Base-by-base conservation (phyloP, 2,888 invertebrate species). In the Syritta pipiens region DNA sequence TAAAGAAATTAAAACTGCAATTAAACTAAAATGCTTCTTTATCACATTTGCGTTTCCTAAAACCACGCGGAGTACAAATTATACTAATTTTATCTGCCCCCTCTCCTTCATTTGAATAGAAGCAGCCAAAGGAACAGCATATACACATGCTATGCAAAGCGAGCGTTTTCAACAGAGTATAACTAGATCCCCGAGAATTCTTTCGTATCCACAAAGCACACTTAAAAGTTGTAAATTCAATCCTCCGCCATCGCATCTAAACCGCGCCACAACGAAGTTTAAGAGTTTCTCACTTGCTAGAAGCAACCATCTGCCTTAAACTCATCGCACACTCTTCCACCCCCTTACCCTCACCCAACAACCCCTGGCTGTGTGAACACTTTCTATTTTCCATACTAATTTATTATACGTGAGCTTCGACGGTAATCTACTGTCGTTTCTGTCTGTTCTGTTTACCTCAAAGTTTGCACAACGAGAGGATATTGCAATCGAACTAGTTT, bases 381-480 rank as follows among this genome's bases (percentile, higher is more conserved):
- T 62, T 49, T 49, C 48, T 30, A 68, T 44, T 68, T 76, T 35
- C 42, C 20, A 37, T 62, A 49, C 42, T 69, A 62, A 59, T 63
- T 63, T 71, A 57, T 40, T 37, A 37, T 40, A 57, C 24, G 51
- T 60, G 22, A 9, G 37, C 19, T 7, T 9, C 32, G 14, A 6
- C 37, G 37, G n/a, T 7, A 63, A 30, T 32, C 12, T 65, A 37
- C 24, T 20, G 28, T 35, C 44, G 1, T 22, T n/a, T 6, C 32
- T 46, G 10, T 22, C 7, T 24, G 26, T 24, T 24, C 17, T 20
- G 4, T 10, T n/a, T 44, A 32, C 20, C 32, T 48, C 26, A 4
- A 20, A 57, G 48, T 53, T 60, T 26, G 24, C 35, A 10, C 9
- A 28, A 42, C n/a, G 19, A 57, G 53, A 17, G 57, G 30, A 22